A percentile compares a stretch with the other conserved stretches of the same genome.
These are phyloP conservation scores for Acanthiza pusilla DNA, from an alignment of 2,797 vertebrate species.

Conservation along the genomic window DNA sequence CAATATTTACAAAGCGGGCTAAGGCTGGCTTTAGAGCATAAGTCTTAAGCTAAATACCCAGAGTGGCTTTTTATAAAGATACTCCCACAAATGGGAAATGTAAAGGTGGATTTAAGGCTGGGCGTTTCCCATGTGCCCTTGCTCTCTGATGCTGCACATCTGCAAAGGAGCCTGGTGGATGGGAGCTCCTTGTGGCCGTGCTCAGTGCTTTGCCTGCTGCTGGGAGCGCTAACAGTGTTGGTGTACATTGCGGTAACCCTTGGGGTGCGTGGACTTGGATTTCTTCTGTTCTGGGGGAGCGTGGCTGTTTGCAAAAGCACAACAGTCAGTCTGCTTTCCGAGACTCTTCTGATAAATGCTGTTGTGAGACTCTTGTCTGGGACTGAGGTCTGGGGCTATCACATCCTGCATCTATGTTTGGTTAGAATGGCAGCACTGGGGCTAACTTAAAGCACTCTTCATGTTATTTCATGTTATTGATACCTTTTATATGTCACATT, in stretches of 20 bases:
- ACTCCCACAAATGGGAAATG: background rate
- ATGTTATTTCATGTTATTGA: background rate
- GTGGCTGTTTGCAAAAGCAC: background rate
- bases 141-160: background rate
- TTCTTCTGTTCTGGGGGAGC: background rate
- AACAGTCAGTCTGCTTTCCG: background rate
- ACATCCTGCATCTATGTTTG: background rate
- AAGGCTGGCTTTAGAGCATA: background rate
- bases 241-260: background rate
- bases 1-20: rapidly evolving
- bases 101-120: background rate
- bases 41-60: background rate
- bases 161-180: background rate
- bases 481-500: background rate
- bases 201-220: conserved; percentile 6
- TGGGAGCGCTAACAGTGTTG: conserved; percentile 11
- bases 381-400: background rate
- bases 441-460: background rate
- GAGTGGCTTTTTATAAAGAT: background rate
- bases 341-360: background rate
- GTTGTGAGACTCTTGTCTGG: background rate
- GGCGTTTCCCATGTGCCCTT: background rate
- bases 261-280: background rate
- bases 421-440: background rate
- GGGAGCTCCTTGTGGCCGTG: background rate